Conservation (phyloP, 2,888 invertebrate genomes). For the Allacma fusca region DNA sequence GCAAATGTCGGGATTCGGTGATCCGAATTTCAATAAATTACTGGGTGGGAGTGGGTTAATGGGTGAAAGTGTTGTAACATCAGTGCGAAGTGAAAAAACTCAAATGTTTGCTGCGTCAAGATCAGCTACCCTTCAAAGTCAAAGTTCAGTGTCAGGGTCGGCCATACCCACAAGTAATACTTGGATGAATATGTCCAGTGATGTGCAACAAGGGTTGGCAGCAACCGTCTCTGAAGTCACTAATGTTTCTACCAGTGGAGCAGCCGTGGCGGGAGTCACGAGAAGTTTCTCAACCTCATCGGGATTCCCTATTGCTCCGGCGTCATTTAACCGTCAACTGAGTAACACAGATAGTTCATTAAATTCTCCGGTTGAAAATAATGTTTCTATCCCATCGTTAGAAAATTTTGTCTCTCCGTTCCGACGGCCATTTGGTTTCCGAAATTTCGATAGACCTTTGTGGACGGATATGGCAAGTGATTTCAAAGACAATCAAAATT, state of each 20-base stretch:
- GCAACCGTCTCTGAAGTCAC: conserved; percentile 22
- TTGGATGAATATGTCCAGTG: conserved; percentile 38
- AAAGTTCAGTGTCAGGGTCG: conserved; percentile 23
- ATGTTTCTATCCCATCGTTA: conserved; percentile 47
- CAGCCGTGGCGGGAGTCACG: conserved; percentile 50
- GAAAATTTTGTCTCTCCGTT: conserved; percentile 54
- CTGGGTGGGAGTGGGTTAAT: conserved; percentile 26
- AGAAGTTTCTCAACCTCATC: conserved; percentile 59
- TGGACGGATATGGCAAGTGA: conserved; percentile 54
- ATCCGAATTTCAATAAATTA: conserved; percentile 31
- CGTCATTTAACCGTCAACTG: conserved; percentile 45
- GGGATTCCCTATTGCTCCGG: conserved; percentile 50
- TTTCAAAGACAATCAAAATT: conserved; percentile 44
- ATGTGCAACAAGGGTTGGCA: conserved; percentile 31
- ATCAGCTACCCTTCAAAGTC: conserved; percentile 44
- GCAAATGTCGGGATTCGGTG: conserved; percentile 28
- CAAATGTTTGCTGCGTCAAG: conserved; percentile 53
- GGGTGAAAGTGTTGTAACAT: background rate
- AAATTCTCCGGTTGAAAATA: conserved; percentile 39
- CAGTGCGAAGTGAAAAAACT: conserved; percentile 50
- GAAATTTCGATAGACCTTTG: conserved; percentile 59
- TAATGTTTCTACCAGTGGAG: conserved; percentile 19
- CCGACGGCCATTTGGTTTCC: conserved; percentile 57
- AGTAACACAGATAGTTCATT: conserved; percentile 31
- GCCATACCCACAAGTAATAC: conserved; percentile 26